phyloP scores from a whole-genome alignment of 2,113 vertebrate species.

The Tricholaema leucomelas region DNA sequence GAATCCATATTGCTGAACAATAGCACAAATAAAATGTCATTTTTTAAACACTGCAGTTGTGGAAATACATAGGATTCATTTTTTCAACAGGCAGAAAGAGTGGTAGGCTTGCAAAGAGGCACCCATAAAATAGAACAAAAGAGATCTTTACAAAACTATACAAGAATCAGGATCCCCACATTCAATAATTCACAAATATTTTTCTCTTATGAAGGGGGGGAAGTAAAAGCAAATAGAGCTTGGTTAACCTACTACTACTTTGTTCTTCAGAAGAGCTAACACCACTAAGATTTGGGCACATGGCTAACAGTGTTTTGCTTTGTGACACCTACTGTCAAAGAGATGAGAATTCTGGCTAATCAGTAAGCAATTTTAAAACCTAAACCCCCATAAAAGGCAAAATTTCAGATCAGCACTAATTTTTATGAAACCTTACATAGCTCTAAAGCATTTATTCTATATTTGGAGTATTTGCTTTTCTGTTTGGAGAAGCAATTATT shows the following conservation, averaged over 20 bases:
- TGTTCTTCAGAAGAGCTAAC: background rate
- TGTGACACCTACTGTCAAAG: background rate
- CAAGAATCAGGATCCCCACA: background rate
- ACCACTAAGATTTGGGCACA: background rate
- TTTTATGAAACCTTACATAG: background rate
- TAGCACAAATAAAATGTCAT: background rate
- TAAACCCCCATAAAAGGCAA: constrained; percentile 9
- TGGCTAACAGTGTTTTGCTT: background rate
- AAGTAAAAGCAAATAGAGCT: background rate
- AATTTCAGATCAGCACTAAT: background rate
- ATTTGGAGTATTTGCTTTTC: background rate
- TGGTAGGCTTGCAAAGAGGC: background rate
- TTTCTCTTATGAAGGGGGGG: background rate
- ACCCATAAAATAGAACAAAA: background rate
- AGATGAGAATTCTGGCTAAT: constrained; percentile 4
- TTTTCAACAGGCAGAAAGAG: background rate
- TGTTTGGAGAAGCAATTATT: background rate
- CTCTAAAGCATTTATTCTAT: background rate
- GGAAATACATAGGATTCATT: background rate
- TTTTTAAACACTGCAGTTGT: background rate
- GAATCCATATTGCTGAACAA: background rate
- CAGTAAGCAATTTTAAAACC: background rate
- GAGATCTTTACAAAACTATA: background rate
- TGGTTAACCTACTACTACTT: background rate
- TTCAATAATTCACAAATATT: background rate